Percentiles rank a stretch among this genome's conserved stretches.
Evolutionary conservation across 1,140 invertebrate genomes (phyloP).

Genomic region (Cydia strobilella): DNA sequence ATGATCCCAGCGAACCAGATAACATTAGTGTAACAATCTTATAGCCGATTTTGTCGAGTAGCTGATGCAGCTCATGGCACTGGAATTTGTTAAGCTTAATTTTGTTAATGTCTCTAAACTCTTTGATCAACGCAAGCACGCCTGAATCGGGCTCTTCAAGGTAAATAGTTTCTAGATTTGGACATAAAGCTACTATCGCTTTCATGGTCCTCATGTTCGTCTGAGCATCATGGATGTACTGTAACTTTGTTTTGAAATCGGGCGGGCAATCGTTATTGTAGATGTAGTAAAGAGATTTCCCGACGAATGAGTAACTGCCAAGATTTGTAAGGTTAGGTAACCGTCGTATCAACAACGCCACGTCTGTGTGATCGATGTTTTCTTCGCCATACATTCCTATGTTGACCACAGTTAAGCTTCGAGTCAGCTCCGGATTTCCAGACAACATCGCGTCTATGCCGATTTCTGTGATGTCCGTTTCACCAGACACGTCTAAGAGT

Average conservation of each 20-base stretch:
- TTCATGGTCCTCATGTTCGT: slow-evolving; percentile 81
- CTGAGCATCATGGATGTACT: slow-evolving; percentile 82
- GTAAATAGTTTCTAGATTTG: slow-evolving; percentile 82
- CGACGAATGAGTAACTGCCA: slow-evolving; percentile 84
- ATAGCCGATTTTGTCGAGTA: slow-evolving; percentile 80
- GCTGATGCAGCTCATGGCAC: slow-evolving; percentile 81
- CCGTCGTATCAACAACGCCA: slow-evolving; percentile 81
- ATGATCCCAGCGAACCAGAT: slow-evolving; percentile 79
- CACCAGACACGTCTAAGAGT: slow-evolving; percentile 83
- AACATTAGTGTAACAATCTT: slow-evolving; percentile 82
- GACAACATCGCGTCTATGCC: slow-evolving; percentile 80
- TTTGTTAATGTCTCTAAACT: slow-evolving; percentile 77
- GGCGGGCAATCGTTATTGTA: slow-evolving; percentile 78
- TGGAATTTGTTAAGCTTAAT: slow-evolving; percentile 83
- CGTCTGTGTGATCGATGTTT: slow-evolving; percentile 82
- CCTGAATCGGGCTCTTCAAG: slow-evolving; percentile 81
- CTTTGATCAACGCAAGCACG: slow-evolving; percentile 77
- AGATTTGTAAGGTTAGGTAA: slow-evolving; percentile 83
- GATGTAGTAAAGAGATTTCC: slow-evolving; percentile 80
- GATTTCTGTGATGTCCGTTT: slow-evolving; percentile 83
- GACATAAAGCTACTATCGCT: slow-evolving; percentile 81
- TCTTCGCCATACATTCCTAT: slow-evolving; percentile 84
- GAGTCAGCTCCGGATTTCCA: slow-evolving; percentile 74
- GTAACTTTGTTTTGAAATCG: slow-evolving; percentile 81
- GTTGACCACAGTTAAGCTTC: slow-evolving; percentile 81